A percentile compares a stretch with the other conserved stretches of the same genome.
Evolutionary conservation across 2,888 invertebrate genomes (phyloP).

Genomic region (Antheraea yamamai): DNA sequence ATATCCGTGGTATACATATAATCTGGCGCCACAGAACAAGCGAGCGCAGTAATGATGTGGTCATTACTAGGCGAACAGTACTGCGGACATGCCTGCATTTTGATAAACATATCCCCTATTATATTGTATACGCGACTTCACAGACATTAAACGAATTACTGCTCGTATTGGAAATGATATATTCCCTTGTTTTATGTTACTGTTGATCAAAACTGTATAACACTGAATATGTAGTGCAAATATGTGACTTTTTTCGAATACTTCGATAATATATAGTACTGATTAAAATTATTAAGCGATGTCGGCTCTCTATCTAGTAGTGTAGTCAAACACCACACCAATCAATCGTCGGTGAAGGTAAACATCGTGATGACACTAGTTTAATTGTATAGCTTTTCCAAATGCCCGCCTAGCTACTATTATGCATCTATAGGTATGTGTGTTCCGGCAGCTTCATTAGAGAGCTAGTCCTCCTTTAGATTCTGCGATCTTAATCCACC

Average conservation of each 20-base stretch:
- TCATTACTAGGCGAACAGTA: constrained; percentile 11
- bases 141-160: background rate
- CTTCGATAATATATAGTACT: background rate
- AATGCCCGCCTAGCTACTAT: too few species aligned
- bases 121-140: constrained; percentile 2
- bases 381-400: too few species aligned
- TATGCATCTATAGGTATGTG: too few species aligned
- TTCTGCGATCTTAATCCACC: too few species aligned
- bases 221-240: background rate
- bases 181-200: background rate
- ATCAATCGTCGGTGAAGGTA: too few species aligned
- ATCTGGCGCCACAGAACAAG: constrained; percentile 7
- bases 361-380: too few species aligned
- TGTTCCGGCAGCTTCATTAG: too few species aligned
- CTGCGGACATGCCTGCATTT: constrained; percentile 8
- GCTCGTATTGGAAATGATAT: background rate
- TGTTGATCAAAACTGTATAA: background rate
- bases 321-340: too few species aligned
- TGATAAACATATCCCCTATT: background rate
- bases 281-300: too few species aligned
- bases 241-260: background rate
- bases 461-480: too few species aligned
- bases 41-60: constrained; percentile 10
- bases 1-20: background rate
- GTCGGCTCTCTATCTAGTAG: too few species aligned